Percentiles rank a stretch among this genome's conserved stretches.
phyloP scores from a whole-genome alignment of 2,888 invertebrate genomes.

The Glaucopsyche alexis region DNA sequence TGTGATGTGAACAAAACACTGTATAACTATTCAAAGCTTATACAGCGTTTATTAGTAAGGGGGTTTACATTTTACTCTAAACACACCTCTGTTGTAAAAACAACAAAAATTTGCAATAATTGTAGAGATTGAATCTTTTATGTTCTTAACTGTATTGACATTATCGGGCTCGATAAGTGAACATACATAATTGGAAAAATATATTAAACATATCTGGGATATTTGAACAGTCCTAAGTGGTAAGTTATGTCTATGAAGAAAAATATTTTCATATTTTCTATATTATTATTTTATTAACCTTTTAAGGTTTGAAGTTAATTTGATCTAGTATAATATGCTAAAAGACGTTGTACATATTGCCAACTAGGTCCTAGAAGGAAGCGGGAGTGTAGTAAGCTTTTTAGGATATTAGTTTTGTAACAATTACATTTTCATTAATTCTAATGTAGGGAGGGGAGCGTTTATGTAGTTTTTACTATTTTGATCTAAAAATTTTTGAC shows the following conservation, averaged over 20 bases:
- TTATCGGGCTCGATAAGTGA: not conserved
- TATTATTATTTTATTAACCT: not conserved
- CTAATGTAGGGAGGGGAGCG: too few relatives aligned
- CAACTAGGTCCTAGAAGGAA: constrained; percentile 9
- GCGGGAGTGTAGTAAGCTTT: not conserved
- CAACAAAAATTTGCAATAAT: constrained; percentile 10
- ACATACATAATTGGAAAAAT: not conserved
- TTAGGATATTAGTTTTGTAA: not conserved
- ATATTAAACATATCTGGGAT: not conserved
- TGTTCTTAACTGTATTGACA: not conserved
- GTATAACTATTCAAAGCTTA: too few relatives aligned
- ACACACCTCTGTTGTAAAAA: not conserved
- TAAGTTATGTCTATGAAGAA: not conserved
- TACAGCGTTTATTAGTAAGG: too few relatives aligned
- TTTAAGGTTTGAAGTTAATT: not conserved
- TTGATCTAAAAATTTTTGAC: not conserved
- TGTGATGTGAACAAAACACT: too few relatives aligned
- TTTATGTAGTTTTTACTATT: not conserved
- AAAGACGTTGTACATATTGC: constrained; percentile 1
- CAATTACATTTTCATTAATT: not conserved
- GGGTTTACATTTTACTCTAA: not conserved
- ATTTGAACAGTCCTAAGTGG: not conserved
- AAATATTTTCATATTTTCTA: constrained; percentile 16
- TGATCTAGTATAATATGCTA: constrained; percentile 8
- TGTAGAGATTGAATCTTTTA: not conserved